Evolutionary conservation across 30 jellyfish, hydroid and myxozoan genomes (phyloP), one percentile per base, ranked within the genome.

Genomic region (Pelagia noctiluca): DNA sequence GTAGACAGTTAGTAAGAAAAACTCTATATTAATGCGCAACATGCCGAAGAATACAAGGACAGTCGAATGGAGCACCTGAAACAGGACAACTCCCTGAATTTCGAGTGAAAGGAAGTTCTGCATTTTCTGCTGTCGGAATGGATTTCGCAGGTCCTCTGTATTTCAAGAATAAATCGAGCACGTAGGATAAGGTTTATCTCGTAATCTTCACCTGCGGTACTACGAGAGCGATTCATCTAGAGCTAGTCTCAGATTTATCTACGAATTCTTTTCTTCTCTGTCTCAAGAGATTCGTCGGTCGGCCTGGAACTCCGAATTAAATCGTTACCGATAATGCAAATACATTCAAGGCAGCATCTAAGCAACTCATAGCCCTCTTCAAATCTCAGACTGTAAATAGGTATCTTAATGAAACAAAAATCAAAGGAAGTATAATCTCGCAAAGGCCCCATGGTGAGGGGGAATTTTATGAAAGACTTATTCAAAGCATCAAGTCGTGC

Each of bases 81-180:
- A 34, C 61, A 0, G 4, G 62, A 2, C 62, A 78, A 5, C 37
- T 78, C 29, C 83, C 89, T 30, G 81, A 78, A 31, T 78, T 78
- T 42, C 29, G 89, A 78, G 89, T 78, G 22, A 30, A 2, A 7
- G 83, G 36, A 61, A 48, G 21, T 12, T 0, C 10, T n/a, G 80
- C 89, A 10, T 78, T 78, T 36, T 8, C 67, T 29, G 28, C 71
- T 16, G 63, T 63, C 11, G 89, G 69, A 32, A 36, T 78, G 8
- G 72, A 78, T 38, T 78, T 78, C 42, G 83, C 89, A 3, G 89
- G 89, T 22, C 81, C 89, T 35, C 81, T 78, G 0, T 78, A 4
- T 38, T 57, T 78, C n/a, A 29, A 78, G 32, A 22, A 31, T 23
- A 24, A n/a, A 23, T 13, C 18, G 35, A 63, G 73, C 31, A 60